Percentiles rank a stretch among this genome's conserved stretches.
These are phyloP conservation scores for Darevskia mixta DNA, from an alignment of 2,797 vertebrate species.

Conservation along the genomic window DNA sequence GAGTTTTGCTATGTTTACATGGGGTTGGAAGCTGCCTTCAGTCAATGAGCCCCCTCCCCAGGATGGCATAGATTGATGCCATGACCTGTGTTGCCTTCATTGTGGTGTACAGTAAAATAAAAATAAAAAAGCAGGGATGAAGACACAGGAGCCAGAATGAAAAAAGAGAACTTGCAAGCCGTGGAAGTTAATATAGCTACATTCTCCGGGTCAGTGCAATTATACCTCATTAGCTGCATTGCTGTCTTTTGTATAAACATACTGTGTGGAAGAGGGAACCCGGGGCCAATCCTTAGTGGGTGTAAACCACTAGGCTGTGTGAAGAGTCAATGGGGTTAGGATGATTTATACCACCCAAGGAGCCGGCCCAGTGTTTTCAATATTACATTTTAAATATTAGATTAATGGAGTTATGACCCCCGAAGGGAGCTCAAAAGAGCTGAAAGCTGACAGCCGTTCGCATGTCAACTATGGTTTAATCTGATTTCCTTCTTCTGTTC, in stretches of 20 bases:
- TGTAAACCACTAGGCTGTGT: neutral
- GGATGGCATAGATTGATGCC: neutral
- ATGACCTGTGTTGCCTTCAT: neutral
- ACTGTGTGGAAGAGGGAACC: neutral
- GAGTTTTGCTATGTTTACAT: neutral
- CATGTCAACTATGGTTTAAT: conserved; percentile 64
- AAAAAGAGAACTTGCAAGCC: neutral
- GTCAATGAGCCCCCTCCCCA: too few relatives aligned
- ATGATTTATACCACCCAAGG: conserved; percentile 12
- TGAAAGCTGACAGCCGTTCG: neutral
- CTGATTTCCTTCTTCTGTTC: conserved; percentile 52
- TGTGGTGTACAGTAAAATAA: neutral
- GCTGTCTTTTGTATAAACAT: conserved; percentile 1
- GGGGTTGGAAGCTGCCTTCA: neutral
- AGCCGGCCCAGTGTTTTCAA: neutral
- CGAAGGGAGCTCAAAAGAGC: conserved; percentile 24
- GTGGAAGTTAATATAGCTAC: conserved; percentile 21
- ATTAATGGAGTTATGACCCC: conserved; percentile 32
- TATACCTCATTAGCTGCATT: conserved; percentile 27
- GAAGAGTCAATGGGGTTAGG: conserved; percentile 8
- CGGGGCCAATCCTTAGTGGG: neutral
- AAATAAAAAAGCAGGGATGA: neutral
- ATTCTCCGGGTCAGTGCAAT: conserved; percentile 26
- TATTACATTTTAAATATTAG: conserved; percentile 32
- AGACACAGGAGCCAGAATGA: neutral